Evolutionary conservation across 2,888 invertebrate genomes (phyloP), one percentile per base, ranked within the genome.

Genomic region (Hirtodrosophila alboralis): DNA sequence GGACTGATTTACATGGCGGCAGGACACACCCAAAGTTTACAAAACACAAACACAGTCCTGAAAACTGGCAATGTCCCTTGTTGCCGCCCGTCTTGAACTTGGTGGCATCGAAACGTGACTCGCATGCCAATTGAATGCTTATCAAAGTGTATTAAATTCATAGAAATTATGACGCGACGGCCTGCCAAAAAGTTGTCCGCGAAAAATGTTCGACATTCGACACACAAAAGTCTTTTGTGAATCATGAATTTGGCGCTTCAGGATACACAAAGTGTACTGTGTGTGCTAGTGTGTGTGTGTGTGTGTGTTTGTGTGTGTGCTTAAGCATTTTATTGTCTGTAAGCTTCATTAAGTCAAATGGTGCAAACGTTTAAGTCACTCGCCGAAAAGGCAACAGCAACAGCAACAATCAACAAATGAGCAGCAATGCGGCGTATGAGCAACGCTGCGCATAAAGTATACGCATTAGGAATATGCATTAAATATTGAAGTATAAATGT

Each of bases 331-430:
- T 77, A 81, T 79, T 79, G 79, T 75, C 83, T 79, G 83, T 77
- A 77, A 83, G 83, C 80, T 80, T 83, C 79, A 80, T 83, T 83
- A 81, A 83, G 80, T 83, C 80, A 80, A 80, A 79, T 83, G 79
- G 62, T 49, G 79, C 69, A 66, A 81, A 66, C 76, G 78, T 68
- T 78, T 78, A 68, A 59, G 72, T 60, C 56, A 58, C 56, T 56
- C 58, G 23, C 31, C 34, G n/a, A 54, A 47, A 57, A 30, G 30
- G 30, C 34, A 28, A 33, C 10, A 26, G n/a, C n/a, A 21, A 27
- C 23, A 47, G 5, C 26, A 3, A 5, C 27, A 10, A 27, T n/a
- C 27, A 41, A 28, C 59, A 33, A 45, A 27, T 26, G 26, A 3
- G n/a, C n/a, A n/a, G n/a, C 53, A 48, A 45, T 18, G 49, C 31